Evolutionary conservation across 2,797 vertebrate species (phyloP).

Genomic region (Neopelma chrysocephalum): DNA sequence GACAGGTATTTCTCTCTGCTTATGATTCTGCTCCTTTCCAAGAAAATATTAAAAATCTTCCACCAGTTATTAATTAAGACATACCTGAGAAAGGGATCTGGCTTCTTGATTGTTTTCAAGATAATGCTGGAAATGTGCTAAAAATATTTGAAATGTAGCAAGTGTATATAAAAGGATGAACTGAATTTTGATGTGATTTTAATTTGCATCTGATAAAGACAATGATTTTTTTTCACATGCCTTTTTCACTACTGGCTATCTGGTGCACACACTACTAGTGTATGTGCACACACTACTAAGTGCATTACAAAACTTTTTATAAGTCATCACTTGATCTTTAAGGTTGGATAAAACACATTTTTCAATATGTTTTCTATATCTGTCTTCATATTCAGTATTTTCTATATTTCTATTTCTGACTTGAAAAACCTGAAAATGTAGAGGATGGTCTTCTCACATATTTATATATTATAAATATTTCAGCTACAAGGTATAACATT

Average conservation of each 20-base stretch:
- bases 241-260: background rate
- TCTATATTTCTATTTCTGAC: background rate
- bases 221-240: background rate
- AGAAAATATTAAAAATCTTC: background rate
- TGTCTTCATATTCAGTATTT: background rate
- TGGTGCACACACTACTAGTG: accelerated
- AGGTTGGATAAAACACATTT: background rate
- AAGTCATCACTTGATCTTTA: background rate
- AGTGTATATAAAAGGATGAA: background rate
- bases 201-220: background rate
- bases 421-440: background rate
- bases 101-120: background rate
- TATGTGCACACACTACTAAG: background rate
- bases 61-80: background rate
- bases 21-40: background rate
- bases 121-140: background rate
- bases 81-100: background rate
- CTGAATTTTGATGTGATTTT: background rate
- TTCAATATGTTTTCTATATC: background rate
- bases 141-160: background rate
- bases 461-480: background rate
- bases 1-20: background rate
- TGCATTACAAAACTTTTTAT: background rate
- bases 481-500: background rate
- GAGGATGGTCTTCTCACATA: background rate